phyloP scores from a whole-genome alignment of 1,140 invertebrate species.

The Heliconius eleuchia region DNA sequence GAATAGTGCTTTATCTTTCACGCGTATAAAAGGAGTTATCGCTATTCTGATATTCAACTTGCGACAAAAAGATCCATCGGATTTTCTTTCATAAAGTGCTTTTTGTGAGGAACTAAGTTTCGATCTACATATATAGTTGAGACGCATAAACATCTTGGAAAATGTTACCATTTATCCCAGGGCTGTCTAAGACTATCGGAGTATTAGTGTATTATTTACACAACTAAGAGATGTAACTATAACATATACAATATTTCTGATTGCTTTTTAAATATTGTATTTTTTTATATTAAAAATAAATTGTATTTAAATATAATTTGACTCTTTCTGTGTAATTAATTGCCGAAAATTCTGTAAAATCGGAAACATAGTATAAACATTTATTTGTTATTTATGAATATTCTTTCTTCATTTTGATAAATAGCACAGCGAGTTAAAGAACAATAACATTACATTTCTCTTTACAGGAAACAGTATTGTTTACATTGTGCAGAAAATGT shows the following conservation, averaged over 20 bases:
- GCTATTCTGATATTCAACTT: conserved; percentile 28
- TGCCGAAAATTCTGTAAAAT: too few relatives aligned
- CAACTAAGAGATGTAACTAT: neutral
- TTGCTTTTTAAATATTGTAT: neutral
- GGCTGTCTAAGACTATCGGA: conserved; percentile 29
- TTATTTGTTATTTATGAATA: too few relatives aligned
- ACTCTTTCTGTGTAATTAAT: too few relatives aligned
- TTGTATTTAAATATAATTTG: too few relatives aligned
- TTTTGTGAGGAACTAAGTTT: conserved; percentile 55
- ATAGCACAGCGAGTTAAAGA: neutral
- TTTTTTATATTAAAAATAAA: too few relatives aligned
- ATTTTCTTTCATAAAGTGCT: conserved; percentile 53
- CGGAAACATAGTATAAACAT: too few relatives aligned
- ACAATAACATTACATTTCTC: neutral
- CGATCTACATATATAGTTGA: conserved; percentile 46
- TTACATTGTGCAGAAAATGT: neutral
- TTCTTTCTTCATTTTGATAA: too few relatives aligned
- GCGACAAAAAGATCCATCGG: conserved; percentile 46
- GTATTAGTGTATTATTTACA: neutral
- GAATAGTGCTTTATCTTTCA: conserved; percentile 14
- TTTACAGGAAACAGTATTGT: neutral
- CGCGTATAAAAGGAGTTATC: conserved; percentile 17
- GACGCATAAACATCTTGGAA: conserved; percentile 55
- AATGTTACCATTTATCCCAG: conserved; percentile 51
- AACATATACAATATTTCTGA: neutral